Conservation (phyloP, 2,888 invertebrate species). For the Heliconius aoede region DNA sequence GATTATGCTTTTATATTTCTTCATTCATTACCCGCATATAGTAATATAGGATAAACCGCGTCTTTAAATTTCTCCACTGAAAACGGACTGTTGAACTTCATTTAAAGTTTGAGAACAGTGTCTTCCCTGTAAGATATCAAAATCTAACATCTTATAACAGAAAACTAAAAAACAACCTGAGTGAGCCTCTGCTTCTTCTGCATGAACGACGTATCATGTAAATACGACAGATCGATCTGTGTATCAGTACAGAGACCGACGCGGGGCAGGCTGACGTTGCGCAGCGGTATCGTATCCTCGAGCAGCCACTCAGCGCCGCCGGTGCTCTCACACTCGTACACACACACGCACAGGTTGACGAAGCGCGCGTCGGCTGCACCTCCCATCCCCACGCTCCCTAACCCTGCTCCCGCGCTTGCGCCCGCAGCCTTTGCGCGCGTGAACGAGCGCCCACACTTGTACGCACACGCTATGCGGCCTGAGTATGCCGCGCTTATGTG, state of each 20-base stretch:
- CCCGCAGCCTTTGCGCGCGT: slow-evolving; percentile 88
- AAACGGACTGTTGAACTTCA: too few species aligned
- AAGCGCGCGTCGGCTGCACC: slow-evolving; percentile 86
- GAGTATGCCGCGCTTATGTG: slow-evolving; percentile 99
- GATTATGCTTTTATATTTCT: too few species aligned
- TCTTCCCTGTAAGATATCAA: background rate
- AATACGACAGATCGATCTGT: slow-evolving; percentile 91
- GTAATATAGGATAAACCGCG: background rate
- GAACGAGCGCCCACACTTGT: slow-evolving; percentile 95
- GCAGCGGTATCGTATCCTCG: slow-evolving; percentile 97
- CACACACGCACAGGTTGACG: slow-evolving; percentile 96
- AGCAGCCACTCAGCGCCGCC: slow-evolving; percentile 96
- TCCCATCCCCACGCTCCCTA: slow-evolving; percentile 1
- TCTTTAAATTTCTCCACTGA: background rate
- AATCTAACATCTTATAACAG: background rate
- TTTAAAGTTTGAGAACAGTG: background rate
- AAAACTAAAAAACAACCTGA: slow-evolving; percentile 80
- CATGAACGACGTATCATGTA: slow-evolving; percentile 90
- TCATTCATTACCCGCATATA: background rate
- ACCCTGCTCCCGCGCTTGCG: too few species aligned
- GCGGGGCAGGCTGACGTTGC: slow-evolving; percentile 94
- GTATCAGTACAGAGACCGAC: slow-evolving; percentile 92
- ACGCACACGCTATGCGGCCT: slow-evolving; percentile 98
- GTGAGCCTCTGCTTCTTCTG: slow-evolving; percentile 93
- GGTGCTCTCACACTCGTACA: slow-evolving; percentile 99